A percentile compares a stretch with the other conserved stretches of the same genome.
phyloP scores from a whole-genome alignment of 2,797 vertebrate genomes.

The Tragelaphus oryx region DNA sequence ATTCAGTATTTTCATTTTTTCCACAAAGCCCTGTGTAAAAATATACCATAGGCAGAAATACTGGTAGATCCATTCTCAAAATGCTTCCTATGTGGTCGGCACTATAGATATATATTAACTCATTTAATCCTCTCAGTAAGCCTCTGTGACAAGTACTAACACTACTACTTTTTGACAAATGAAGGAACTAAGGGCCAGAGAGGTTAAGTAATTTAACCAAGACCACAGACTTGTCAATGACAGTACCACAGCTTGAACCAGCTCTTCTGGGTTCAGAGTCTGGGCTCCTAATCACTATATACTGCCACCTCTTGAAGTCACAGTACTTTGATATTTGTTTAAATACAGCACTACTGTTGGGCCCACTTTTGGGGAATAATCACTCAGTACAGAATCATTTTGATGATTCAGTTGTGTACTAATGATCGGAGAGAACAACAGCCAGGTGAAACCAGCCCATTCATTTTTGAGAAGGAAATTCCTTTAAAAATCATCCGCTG shows the following conservation, averaged over 20 bases:
- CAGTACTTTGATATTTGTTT: not conserved
- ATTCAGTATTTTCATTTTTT: not conserved
- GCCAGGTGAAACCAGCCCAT: not conserved
- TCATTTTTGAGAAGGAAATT: not conserved
- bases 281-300: not conserved
- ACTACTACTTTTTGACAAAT: not conserved
- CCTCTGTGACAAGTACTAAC: not conserved
- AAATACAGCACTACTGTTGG: not conserved
- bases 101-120: not conserved
- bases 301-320: not conserved
- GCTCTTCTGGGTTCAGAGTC: not conserved
- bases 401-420: not conserved
- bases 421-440: not conserved
- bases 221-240: not conserved
- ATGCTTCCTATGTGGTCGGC: not conserved
- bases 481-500: not conserved
- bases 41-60: not conserved
- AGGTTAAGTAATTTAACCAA: not conserved
- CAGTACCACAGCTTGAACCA: not conserved
- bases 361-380: not conserved
- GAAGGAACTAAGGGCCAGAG: not conserved
- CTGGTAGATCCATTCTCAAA: not conserved
- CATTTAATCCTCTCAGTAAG: not conserved
- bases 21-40: not conserved
- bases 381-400: not conserved